Evolutionary conservation across 2,797 vertebrate species (phyloP).

Genomic region (Sus cebifrons): DNA sequence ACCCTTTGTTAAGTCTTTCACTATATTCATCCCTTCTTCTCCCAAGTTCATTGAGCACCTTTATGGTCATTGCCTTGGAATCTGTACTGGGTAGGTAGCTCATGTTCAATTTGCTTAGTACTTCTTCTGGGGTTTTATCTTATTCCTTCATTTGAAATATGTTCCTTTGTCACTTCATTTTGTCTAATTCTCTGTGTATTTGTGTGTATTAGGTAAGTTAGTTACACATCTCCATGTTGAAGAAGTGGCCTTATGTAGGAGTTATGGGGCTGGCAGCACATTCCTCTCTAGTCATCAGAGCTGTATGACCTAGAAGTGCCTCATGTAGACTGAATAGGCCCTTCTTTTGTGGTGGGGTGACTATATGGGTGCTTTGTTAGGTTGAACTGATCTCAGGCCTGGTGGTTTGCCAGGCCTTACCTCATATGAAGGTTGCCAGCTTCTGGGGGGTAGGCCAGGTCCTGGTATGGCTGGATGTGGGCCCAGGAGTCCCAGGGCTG

Average conservation of each 20-base stretch:
- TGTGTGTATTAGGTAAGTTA: neutral
- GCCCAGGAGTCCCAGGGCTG: too few relatives aligned
- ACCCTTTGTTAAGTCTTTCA: neutral
- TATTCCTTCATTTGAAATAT: neutral
- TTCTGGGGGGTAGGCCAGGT: too few relatives aligned
- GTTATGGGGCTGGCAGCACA: neutral
- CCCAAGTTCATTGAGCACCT: neutral
- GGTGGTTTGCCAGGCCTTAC: too few relatives aligned
- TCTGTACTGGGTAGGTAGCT: neutral
- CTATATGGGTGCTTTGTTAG: too few relatives aligned
- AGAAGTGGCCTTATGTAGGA: neutral
- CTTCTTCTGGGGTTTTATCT: neutral
- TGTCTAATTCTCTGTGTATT: neutral
- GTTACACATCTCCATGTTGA: neutral
- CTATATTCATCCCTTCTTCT: neutral
- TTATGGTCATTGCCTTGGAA: neutral
- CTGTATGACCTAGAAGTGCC: too few relatives aligned
- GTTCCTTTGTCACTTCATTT: neutral
- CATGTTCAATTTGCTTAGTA: neutral
- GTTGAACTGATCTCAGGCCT: too few relatives aligned
- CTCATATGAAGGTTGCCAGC: too few relatives aligned
- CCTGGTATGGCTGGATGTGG: too few relatives aligned
- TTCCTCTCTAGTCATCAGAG: neutral
- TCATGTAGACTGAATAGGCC: too few relatives aligned
- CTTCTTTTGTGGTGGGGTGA: too few relatives aligned